Percentiles rank a stretch among this genome's conserved stretches.
These are phyloP conservation scores for Crocidura indochinensis DNA, from an alignment of 2,797 vertebrate genomes.

Conservation along the genomic window DNA sequence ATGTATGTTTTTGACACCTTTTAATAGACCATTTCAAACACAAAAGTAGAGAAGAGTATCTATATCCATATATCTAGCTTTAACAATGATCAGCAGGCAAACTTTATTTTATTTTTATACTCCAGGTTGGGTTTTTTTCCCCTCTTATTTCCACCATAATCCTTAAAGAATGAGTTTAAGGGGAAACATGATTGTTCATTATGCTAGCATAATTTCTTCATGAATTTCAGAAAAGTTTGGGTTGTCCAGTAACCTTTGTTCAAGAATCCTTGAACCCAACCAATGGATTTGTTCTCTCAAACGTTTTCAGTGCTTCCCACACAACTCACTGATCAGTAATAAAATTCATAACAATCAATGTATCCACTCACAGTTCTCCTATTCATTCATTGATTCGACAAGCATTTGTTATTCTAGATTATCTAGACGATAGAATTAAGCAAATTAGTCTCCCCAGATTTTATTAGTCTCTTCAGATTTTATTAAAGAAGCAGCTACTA, in stretches of 20 bases:
- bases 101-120: conserved; percentile 31
- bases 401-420: too few species aligned
- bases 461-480: too few species aligned
- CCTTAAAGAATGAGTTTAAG: conserved; percentile 54
- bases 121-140: neutral
- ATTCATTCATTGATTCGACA: too few species aligned
- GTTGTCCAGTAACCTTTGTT: neutral
- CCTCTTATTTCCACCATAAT: neutral
- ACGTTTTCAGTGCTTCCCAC: neutral
- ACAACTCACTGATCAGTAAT: neutral
- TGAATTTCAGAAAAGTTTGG: conserved; percentile 53
- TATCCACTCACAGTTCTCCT: neutral
- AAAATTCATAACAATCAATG: neutral
- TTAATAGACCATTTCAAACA: conserved; percentile 21
- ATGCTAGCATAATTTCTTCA: neutral
- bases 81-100: neutral
- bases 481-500: too few species aligned
- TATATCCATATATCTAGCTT: neutral
- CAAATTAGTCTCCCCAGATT: too few species aligned
- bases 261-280: neutral
- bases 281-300: neutral
- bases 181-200: neutral
- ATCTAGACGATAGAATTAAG: too few species aligned
- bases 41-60: neutral
- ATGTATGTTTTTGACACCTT: conserved; percentile 1